phyloP scores from a whole-genome alignment of 2,797 vertebrate species.

The Hybognathus amarus region DNA sequence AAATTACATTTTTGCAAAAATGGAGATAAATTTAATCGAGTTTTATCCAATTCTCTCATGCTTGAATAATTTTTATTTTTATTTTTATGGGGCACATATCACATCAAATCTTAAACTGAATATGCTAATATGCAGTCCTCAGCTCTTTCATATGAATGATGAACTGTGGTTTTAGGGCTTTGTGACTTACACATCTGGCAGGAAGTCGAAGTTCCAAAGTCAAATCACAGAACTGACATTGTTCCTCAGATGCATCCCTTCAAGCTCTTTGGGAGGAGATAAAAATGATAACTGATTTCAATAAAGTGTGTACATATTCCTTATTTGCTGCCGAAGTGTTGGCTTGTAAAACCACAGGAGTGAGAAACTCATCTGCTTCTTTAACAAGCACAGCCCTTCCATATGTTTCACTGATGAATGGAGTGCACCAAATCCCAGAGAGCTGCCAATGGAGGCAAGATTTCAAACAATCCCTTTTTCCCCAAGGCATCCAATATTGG shows the following conservation, averaged over 20 bases:
- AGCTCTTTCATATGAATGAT: conserved; percentile 6
- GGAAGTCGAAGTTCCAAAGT: conserved; percentile 32
- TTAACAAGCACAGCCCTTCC: conserved; percentile 39
- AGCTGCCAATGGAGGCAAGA: background rate
- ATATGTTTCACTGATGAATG: conserved; percentile 7
- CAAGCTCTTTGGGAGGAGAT: conserved; percentile 33
- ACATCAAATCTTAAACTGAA: conserved; percentile 32
- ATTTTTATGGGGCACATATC: background rate
- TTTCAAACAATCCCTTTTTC: background rate
- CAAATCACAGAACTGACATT: conserved; percentile 19
- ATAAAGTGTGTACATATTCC: conserved; percentile 34
- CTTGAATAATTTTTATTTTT: conserved; percentile 24
- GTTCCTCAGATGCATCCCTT: conserved; percentile 36
- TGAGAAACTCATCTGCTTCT: conserved; percentile 36
- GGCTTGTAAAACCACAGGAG: conserved; percentile 33
- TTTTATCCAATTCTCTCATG: background rate
- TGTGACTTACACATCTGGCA: conserved; percentile 25
- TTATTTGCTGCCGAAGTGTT: conserved; percentile 31
- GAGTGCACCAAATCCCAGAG: background rate
- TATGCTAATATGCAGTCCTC: conserved; percentile 9
- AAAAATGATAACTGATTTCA: conserved; percentile 42
- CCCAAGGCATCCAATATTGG: background rate
- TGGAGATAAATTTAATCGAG: background rate
- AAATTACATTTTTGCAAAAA: background rate
- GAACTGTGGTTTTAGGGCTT: conserved; percentile 20